Evolutionary conservation across 2,113 vertebrate genomes (phyloP), one percentile per base, ranked within the genome.

Genomic region (Vulpes ferrilata): DNA sequence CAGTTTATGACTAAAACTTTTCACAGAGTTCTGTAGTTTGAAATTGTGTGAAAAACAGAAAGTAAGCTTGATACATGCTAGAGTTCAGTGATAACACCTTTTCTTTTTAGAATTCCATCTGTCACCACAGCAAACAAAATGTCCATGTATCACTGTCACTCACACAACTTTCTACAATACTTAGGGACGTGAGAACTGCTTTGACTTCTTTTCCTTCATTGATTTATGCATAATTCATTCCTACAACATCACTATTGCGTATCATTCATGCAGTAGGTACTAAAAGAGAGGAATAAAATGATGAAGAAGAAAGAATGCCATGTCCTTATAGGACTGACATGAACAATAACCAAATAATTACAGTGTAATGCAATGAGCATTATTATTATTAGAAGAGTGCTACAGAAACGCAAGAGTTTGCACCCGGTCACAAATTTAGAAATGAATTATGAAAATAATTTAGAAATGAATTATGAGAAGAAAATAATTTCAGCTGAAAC

Each of bases 21-120:
- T 86, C 81, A 60, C 35, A 74, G 53, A 89, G 22, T 22, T 95
- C 94, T 96, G 30, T 25, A 81, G 27, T 73, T 92, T 65, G 30
- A 53, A 89, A 65, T 60, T 60, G 11, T 71, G 25, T 81, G 78
- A 55, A 76, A 65, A 78, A 71, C 11, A 64, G 85, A 92, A 88
- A 82, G 23, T 51, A 62, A 62, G 17, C 43, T 30, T 71, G 23
- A 11, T 65, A 27, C 71, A 17, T 27, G 17, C 32, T 38, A 67
- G 27, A 74, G 35, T 16, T 17, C 64, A 87, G 3, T 1, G 23
- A 43, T 78, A 87, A 32, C 51, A 27, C 23, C 10, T 38, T 60
- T 90, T 82, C 27, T 38, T 89, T 76, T 69, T n/a, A 27, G 51
- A 51, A 25, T 64, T 64, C 84, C 62, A 79, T n/a, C n/a, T 82